Base-by-base conservation (phyloP, 2,113 vertebrate species). In the Corapipo altera region DNA sequence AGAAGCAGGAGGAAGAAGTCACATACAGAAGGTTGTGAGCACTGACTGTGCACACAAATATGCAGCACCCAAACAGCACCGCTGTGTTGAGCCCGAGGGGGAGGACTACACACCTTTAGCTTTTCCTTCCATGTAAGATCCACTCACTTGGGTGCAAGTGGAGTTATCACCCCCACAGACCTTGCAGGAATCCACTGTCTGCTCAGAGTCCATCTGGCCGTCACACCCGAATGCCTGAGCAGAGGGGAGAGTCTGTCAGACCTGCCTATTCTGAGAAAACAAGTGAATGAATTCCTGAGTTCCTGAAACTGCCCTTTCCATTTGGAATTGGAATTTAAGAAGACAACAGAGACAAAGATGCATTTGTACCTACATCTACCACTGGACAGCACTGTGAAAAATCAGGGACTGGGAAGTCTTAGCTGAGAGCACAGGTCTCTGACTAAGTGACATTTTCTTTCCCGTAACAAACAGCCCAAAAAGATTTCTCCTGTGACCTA, bases 181-280 rank as follows among this genome's bases (percentile, higher is more conserved):
- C 43, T 96, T 98, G 76, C 99, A 99, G 12, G 85, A 93, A 35
- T 99, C 99, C 93, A 84, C 62, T 61, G 71, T 87, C 96, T 97
- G 98, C 93, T 91, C 78, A 35, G 99, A 99, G 46, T 97, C 97
- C 98, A 99, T 97, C 91, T 91, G 97, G 61, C 99, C 99, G 3
- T 99, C 99, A 75, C 99, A 99, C 51, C 99, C 99, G 2, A 99
- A 99, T 6, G 94, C 94, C 99, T 99, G 97, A 88, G 72, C 54
- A 48, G 66, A 88, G 59, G 26, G 23, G 19, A 83, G 52, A 13
- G 52, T 22, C 70, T 74, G 79, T 92, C 78, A 81, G 48, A 58
- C 8, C 8, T 55, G 58, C 33, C 59, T 46, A 8, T 7, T 59
- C 70, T n/a, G 39, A 84, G 80, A 39, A 82, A 43, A 54, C 67